phyloP scores from a whole-genome alignment of 2,888 invertebrate genomes.

The Synanthedon vespiformis region DNA sequence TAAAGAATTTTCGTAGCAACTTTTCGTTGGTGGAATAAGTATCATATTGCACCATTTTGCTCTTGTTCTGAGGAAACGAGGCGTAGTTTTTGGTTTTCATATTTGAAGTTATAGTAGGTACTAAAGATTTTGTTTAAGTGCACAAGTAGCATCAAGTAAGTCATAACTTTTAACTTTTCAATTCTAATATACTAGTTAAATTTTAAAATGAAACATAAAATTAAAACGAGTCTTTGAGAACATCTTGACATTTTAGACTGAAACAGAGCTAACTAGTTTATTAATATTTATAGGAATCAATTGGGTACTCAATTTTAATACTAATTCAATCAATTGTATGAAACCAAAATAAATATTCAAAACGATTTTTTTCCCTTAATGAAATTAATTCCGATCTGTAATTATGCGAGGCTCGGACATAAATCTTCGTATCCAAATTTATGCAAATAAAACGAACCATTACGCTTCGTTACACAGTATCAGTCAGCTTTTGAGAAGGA shows the following conservation, averaged over 20 bases:
- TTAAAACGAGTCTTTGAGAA: too few species aligned
- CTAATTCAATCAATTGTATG: background rate
- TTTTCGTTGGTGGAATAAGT: background rate
- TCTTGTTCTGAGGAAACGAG: background rate
- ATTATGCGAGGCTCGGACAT: slow-evolving; percentile 39
- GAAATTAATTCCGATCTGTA: slow-evolving; percentile 26
- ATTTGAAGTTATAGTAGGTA: too few species aligned
- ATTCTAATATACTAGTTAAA: too few species aligned
- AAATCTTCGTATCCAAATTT: slow-evolving; percentile 53
- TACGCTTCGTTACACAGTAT: slow-evolving; percentile 59
- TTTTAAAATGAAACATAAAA: too few species aligned
- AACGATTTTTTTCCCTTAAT: slow-evolving; percentile 11
- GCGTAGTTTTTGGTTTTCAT: background rate
- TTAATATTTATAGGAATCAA: background rate
- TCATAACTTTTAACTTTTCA: too few species aligned
- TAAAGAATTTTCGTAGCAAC: background rate
- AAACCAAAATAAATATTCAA: slow-evolving; percentile 4
- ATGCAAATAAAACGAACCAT: slow-evolving; percentile 60
- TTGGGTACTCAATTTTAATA: background rate
- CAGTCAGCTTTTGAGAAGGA: slow-evolving; percentile 38
- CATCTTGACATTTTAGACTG: too few species aligned
- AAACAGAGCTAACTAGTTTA: background rate
- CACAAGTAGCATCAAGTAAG: too few species aligned
- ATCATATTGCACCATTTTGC: background rate
- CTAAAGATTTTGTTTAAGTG: too few species aligned